phyloP scores from a whole-genome alignment of 1,140 invertebrate genomes.

The Leptopilina clavipes region DNA sequence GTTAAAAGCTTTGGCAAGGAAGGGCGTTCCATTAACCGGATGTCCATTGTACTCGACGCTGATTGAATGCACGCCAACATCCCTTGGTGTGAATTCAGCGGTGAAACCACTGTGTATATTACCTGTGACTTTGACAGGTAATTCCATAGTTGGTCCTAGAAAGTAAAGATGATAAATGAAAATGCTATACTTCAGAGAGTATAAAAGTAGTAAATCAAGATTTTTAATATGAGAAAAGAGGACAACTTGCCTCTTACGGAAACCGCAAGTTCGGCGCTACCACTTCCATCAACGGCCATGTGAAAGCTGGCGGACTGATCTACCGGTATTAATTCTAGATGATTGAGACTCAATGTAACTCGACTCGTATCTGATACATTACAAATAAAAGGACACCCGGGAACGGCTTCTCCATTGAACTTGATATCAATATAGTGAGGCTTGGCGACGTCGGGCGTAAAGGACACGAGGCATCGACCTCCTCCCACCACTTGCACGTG shows the following conservation, averaged over 20 bases:
- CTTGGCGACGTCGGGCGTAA: constrained; percentile 93
- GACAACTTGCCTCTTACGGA: constrained; percentile 83
- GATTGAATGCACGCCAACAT: constrained; percentile 93
- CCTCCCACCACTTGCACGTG: constrained; percentile 96
- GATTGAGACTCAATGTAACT: constrained; percentile 85
- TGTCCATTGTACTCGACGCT: constrained; percentile 94
- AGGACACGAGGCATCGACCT: constrained; percentile 94
- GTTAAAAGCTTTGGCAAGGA: constrained; percentile 95
- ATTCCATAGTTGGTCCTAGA: constrained; percentile 80
- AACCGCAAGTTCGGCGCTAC: constrained; percentile 90
- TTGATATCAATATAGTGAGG: constrained; percentile 98
- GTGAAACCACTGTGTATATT: constrained; percentile 90
- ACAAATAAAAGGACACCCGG: constrained; percentile 92
- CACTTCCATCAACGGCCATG: constrained; percentile 90
- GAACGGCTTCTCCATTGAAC: constrained; percentile 97
- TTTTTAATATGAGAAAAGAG: constrained; percentile 25
- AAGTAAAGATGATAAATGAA: constrained; percentile 43
- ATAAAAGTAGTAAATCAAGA: constrained; percentile 37
- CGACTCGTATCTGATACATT: constrained; percentile 87
- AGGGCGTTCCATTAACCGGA: constrained; percentile 92
- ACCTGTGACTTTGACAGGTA: constrained; percentile 92
- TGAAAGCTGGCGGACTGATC: constrained; percentile 91
- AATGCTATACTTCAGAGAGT: too few relatives aligned
- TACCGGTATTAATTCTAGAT: constrained; percentile 91
- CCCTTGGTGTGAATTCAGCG: constrained; percentile 91